These are phyloP conservation scores for Marisa cornuarietis DNA, from an alignment of 1,140 invertebrate genomes.

Conservation along the genomic window DNA sequence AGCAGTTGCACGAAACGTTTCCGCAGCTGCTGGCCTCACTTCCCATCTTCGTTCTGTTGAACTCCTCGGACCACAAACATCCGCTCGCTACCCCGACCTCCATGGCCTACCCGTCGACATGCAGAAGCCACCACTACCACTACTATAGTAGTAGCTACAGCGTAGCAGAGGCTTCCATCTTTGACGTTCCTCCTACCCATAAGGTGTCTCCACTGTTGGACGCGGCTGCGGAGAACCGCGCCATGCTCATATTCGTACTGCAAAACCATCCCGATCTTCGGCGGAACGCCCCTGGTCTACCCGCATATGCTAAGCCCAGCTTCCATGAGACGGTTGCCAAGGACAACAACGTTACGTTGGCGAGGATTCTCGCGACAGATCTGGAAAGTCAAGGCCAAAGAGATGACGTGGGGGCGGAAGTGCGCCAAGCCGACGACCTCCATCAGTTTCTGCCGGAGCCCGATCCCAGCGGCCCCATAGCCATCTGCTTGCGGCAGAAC, in stretches of 20 bases:
- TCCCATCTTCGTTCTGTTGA: not conserved
- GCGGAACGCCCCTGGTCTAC: not conserved
- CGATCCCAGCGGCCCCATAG: constrained; percentile 12
- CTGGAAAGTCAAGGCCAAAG: not conserved
- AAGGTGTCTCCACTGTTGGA: constrained; percentile 1
- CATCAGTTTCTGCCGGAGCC: not conserved
- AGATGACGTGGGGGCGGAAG: not conserved
- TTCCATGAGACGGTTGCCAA: too few relatives aligned
- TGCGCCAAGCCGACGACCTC: too few relatives aligned
- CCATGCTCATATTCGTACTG: constrained; percentile 9
- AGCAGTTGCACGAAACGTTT: constrained; percentile 9
- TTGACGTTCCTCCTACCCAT: not conserved
- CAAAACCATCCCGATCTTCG: constrained; percentile 10
- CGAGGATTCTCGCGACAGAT: not conserved
- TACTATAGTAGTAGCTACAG: not conserved
- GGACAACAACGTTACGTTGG: not conserved
- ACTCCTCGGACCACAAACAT: too few relatives aligned
- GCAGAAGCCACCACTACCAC: not conserved
- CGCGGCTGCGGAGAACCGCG: constrained; percentile 11
- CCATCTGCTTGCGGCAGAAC: constrained; percentile 7
- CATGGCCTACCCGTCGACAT: too few relatives aligned
- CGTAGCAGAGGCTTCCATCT: not conserved
- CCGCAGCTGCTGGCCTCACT: constrained; percentile 9
- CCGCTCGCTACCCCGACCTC: too few relatives aligned
- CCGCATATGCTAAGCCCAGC: too few relatives aligned